Base-by-base conservation (phyloP, 64 coral and sea anemone species). In the Stylophora pistillata region DNA sequence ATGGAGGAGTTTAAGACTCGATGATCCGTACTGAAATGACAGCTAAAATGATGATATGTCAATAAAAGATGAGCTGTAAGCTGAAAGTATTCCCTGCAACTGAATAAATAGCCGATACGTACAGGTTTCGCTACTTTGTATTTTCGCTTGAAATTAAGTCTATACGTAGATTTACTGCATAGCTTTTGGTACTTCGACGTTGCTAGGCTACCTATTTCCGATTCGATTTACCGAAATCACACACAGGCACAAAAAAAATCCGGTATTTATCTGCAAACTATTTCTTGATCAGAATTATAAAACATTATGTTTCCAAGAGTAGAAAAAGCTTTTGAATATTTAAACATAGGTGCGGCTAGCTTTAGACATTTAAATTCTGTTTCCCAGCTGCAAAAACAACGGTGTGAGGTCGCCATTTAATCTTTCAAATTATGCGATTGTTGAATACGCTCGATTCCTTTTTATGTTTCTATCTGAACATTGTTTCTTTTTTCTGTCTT, bases 341-440 rank as follows among this genome's bases (percentile, higher is more conserved):
- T 69, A 70, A 70, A 84, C 12, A 70, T 68, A 69, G 80, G 60
- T 53, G 80, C 80, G 80, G 80, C 61, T 11, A 34, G 23, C 13
- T 68, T 84, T 26, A 68, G 20, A 11, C 13, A 69, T 69, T 84
- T 53, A 14, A 70, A 84, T 53, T 84, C 33, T 23, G 17, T 25
- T 70, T 84, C 29, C 61, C 80, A 84, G 80, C 80, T 84, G 80
- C 80, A 68, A 84, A 84, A 84, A 84, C 62, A 84, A 26, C 80
- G 60, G 62, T 23, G 34, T 84, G 80, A 61, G 30, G 62, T 34
- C 30, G 27, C 69, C 20, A 52, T 29, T 84, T 84, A 84, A 84
- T 15, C 65, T 84, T 84, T 18, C n/a, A 84, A 69, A 53, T 81
- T 34, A 58, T 60, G 63, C 57, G 63, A 17, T 9, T 18, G 30